Base-by-base conservation (phyloP, 1,140 invertebrate genomes). In the Drosophila rhopaloa region DNA sequence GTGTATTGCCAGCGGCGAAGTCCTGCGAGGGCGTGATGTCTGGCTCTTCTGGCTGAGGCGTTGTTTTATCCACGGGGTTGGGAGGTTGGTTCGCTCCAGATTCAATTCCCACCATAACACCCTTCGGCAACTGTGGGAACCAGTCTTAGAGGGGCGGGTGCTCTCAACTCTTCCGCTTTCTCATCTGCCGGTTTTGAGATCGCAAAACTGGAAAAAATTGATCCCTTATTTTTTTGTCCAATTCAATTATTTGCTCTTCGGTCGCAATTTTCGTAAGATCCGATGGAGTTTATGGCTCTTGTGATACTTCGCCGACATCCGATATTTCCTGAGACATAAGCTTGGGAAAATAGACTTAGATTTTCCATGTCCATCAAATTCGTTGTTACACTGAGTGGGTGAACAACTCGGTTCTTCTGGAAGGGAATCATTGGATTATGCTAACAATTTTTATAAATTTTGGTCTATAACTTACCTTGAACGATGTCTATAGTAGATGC, bases 1-100 rank as follows among this genome's bases (percentile, higher is more conserved):
- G 14, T 0, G 76, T 77, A 29, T 88, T 83, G 41, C 55, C 76
- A 5, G 29, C 29, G 2, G 76, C 47, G 11, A 88, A 71, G 0
- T 51, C 84, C 56, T 83, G 84, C 5, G 83, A 89, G 2, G 55
- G 44, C 3, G 83, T 79, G 5, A 66, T 40, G 5, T 48, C 3
- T 1, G 6, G 0, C 7, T 16, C n/a, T 10, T 27, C 13, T 7
- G 3, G 35, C n/a, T 38, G n/a, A 6, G 38, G 16, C 19, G 10
- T 9, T 32, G 10, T 19, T 35, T n/a, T 53, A 5, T 43, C 38
- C 7, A 5, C 14, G 0, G 13, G 27, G 13, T n/a, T 10, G 0
- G 24, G 35, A 37, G 14, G 14, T 27, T 5, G n/a, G 2, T 13
- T 5, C 3, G 4, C 6, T 9, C 32, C 13, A 16, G 16, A 16